A percentile compares a stretch with the other conserved stretches of the same genome.
phyloP scores from a whole-genome alignment of 2,113 vertebrate species.

The Aplodontia rufa region DNA sequence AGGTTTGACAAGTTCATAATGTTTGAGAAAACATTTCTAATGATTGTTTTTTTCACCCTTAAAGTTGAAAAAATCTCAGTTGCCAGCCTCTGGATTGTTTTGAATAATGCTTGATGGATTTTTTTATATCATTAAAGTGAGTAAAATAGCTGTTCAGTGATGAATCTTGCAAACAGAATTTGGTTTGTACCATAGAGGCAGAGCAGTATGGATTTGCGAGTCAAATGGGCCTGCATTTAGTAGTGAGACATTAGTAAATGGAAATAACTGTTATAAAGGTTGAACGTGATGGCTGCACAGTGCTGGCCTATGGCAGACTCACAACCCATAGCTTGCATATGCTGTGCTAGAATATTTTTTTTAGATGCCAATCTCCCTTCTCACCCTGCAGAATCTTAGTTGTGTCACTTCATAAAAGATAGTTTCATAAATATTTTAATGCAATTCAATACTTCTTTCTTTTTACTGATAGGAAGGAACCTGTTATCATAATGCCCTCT shows the following conservation, averaged over 20 bases:
- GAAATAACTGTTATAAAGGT: neutral
- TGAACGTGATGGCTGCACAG: neutral
- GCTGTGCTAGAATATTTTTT: neutral
- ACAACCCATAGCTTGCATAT: neutral
- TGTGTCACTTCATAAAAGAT: neutral
- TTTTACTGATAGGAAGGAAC: constrained; percentile 40
- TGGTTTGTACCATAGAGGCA: neutral
- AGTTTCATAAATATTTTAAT: constrained; percentile 57
- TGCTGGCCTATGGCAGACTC: neutral
- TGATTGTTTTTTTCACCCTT: neutral
- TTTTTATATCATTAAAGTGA: neutral
- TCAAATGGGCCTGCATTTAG: neutral
- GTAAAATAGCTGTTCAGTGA: neutral
- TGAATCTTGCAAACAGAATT: constrained; percentile 33
- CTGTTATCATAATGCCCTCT: neutral
- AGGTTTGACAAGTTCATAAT: neutral
- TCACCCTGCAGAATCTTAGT: neutral
- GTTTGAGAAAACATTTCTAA: neutral
- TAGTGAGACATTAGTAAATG: neutral
- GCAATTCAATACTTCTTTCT: neutral
- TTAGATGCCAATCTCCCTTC: neutral
- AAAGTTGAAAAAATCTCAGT: constrained; percentile 10
- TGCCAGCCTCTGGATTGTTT: constrained; percentile 32
- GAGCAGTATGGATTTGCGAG: neutral
- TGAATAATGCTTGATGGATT: neutral